phyloP scores from a whole-genome alignment of 1,140 invertebrate genomes.

The Lanistes nyassanus region DNA sequence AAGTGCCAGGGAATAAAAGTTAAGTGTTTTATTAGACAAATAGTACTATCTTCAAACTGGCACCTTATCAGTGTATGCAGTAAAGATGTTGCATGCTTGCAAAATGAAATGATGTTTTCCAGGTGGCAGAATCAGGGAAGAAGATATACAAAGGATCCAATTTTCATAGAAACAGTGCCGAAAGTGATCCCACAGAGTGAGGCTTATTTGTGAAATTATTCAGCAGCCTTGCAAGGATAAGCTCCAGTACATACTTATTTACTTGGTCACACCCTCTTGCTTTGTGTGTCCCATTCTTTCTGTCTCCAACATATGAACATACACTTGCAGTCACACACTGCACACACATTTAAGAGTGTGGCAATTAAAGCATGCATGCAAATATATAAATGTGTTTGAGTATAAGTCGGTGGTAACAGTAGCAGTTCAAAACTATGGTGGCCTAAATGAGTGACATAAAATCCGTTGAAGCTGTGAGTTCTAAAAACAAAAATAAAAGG shows the following conservation, averaged over 20 bases:
- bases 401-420: neutral
- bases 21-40: no score
- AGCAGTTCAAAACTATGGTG: neutral
- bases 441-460: neutral
- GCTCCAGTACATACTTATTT: neutral
- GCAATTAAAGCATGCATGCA: neutral
- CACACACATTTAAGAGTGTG: neutral
- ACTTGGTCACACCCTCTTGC: neutral
- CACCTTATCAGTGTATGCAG: no score
- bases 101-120: neutral
- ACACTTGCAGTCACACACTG: constrained; percentile 3
- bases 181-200: neutral
- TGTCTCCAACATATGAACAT: constrained; percentile 2
- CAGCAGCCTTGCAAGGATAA: neutral
- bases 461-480: neutral
- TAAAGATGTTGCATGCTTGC: no score
- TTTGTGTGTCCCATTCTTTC: neutral
- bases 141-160: neutral
- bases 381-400: neutral
- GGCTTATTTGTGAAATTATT: neutral
- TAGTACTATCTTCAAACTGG: no score
- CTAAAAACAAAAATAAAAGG: neutral
- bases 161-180: no score
- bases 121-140: neutral
- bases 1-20: no score